These are phyloP conservation scores for Yponomeuta cagnagella DNA, from an alignment of 2,888 invertebrate species.

Conservation along the genomic window DNA sequence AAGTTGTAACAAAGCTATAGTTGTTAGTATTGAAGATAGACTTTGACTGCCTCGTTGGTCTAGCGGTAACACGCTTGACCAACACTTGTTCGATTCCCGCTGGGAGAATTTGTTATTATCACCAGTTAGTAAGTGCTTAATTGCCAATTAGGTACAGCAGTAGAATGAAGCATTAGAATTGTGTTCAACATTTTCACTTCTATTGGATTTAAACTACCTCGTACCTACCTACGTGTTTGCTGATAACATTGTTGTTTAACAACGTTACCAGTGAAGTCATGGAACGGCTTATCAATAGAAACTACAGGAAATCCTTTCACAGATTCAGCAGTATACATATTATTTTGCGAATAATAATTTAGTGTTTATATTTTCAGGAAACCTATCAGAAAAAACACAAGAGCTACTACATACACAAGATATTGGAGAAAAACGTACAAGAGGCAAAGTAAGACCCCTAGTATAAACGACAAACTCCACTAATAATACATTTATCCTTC, in stretches of 20 bases:
- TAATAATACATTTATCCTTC: no score
- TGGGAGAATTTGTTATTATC: no score
- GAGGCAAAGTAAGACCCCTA: slow-evolving; percentile 60
- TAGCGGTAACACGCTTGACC: no score
- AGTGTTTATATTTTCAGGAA: slow-evolving; percentile 70
- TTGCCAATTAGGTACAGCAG: no score
- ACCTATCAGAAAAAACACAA: slow-evolving; percentile 84
- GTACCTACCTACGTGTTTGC: background rate
- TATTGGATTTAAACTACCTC: background rate
- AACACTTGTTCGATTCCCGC: no score
- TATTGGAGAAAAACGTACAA: slow-evolving; percentile 63
- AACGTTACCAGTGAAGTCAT: no score
- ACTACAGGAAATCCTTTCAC: background rate
- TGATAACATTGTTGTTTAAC: background rate
- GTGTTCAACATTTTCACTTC: background rate
- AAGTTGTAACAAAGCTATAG: no score
- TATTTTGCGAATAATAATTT: background rate
- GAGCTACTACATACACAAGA: slow-evolving; percentile 77
- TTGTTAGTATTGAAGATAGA: no score
- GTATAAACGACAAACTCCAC: no score
- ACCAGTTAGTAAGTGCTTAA: no score
- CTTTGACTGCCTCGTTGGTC: no score
- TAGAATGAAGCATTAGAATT: no score
- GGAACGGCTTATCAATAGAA: background rate
- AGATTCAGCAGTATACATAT: background rate